Base-by-base conservation (phyloP, 2,797 vertebrate species). In the Gambusia yucatana region DNA sequence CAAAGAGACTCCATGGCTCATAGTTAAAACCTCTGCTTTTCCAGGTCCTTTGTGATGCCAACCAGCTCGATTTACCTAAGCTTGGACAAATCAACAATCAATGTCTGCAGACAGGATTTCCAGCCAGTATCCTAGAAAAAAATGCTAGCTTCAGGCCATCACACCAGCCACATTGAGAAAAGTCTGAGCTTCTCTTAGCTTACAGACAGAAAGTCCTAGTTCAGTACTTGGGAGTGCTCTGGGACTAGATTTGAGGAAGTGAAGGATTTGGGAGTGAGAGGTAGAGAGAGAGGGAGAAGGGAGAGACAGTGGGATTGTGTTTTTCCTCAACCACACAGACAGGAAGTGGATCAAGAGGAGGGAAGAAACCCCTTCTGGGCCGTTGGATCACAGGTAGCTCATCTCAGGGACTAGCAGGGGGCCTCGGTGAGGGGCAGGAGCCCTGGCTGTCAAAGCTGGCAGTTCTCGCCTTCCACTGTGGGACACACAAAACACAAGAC, bases 401-500 rank as follows among this genome's bases (percentile, higher is more conserved):
- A 84, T 89, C 90, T 98, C 97, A 99, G 0, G 98, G 98, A 8
- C 97, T 98, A 20, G 97, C 94, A 28, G 98, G 97, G 76, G 97
- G 97, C 88, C 97, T 96, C 14, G 98, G 98, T 44, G 98, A 99
- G 22, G 98, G 97, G 87, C 98, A 98, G 44, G 98, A 99, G 48
- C 98, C 97, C 92, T 99, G 97, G 90, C 98, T 99, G 96, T 99
- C 98, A 70, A 99, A 98, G 93, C 98, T 99, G 61, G 98, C 97
- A 9, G 98, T 97, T 85, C 97, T 97, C 79, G 97, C 97, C 85
- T 98, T 98, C 98, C 98, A 99, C 98, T 99, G 96, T 76, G 86
- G 84, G 78, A 87, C 59, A 86, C 74, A 87, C 81, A 91, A 50
- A 7, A 91, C 81, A 88, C 79, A 84, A 77, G 65, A 77, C 76